Conservation (phyloP, 2,888 invertebrate species). For the Epiblema foenella region DNA sequence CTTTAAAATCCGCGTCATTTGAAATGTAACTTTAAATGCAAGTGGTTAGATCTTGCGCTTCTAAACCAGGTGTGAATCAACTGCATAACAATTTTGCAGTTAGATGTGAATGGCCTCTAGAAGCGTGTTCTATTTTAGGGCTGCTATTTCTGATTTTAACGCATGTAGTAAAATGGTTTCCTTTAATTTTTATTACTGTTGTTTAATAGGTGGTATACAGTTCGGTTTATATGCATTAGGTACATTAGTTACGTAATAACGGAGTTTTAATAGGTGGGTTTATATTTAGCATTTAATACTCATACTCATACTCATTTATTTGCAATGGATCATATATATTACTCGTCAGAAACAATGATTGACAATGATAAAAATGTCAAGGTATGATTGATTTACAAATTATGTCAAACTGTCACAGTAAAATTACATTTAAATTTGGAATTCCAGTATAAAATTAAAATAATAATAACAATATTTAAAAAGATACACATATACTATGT, state of each 20-base stretch:
- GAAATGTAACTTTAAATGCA: conserved; percentile 1
- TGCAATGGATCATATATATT: no score
- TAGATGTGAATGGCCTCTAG: conserved; percentile 67
- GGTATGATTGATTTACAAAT: no score
- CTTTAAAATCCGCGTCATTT: neutral
- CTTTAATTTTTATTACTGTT: conserved; percentile 10
- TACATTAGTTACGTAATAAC: neutral
- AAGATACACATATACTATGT: no score
- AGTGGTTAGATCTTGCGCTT: neutral
- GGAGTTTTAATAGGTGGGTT: neutral
- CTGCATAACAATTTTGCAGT: conserved; percentile 16
- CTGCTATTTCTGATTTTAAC: conserved; percentile 60
- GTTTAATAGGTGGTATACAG: conserved; percentile 1
- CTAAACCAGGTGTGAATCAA: neutral
- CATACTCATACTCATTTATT: no score
- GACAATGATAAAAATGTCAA: no score
- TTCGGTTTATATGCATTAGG: neutral
- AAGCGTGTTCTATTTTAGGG: conserved; percentile 63
- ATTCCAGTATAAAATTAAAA: no score
- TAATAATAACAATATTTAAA: no score
- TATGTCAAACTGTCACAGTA: no score
- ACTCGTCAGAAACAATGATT: no score
- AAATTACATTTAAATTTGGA: no score
- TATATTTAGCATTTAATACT: neutral
- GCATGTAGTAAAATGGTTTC: conserved; percentile 4